Base-by-base conservation (phyloP, 1,140 invertebrate genomes). In the Hydropsyche tenuis region DNA sequence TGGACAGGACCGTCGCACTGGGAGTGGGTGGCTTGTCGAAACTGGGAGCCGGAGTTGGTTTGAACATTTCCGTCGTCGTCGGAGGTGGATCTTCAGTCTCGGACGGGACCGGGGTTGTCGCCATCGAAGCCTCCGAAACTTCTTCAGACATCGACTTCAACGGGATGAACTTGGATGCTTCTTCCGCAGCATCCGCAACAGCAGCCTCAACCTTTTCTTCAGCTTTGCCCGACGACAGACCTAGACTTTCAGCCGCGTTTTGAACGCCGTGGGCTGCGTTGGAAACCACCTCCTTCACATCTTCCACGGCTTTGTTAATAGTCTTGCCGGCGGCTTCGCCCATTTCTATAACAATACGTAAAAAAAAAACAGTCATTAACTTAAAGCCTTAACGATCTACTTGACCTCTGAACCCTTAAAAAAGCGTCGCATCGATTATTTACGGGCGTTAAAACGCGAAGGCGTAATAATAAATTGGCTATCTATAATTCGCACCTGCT, bases 1-100 rank as follows among this genome's bases (percentile, higher is more conserved):
- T 51, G 25, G 69, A 66, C 3, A 65, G 56, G 16, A 63, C 53
- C 0, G 75, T 72, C 5, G 76, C 72, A 43, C 48, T 72, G 0
- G 76, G 76, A 9, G 76, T 77, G 0, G 73, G 73, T 14, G 76
- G 76, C 20, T 77, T 77, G 9, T 77, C 76, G 53, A 77, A 77
- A 25, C 76, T 77, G 5, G 76, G 76, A 1, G 72, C 76, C 14
- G 76, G 76, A 11, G 76, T 77, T 4, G 76, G 76, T n/a, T 64
- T 56, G 43, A 77, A 77, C 60, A 65, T 69, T 51, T 74, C 73
- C 14, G 20, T 48, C 30, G 30, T 37, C 30, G 30, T 37, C n/a
- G 66, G 18, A 12, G 73, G 70, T 14, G 60, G 63, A 1, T 30
- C 46, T 23, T 46, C 62, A 9, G 64, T 70, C 14, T 72, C 69